Conservation (phyloP, 2,797 vertebrate genomes). For the Poecile montanus region DNA sequence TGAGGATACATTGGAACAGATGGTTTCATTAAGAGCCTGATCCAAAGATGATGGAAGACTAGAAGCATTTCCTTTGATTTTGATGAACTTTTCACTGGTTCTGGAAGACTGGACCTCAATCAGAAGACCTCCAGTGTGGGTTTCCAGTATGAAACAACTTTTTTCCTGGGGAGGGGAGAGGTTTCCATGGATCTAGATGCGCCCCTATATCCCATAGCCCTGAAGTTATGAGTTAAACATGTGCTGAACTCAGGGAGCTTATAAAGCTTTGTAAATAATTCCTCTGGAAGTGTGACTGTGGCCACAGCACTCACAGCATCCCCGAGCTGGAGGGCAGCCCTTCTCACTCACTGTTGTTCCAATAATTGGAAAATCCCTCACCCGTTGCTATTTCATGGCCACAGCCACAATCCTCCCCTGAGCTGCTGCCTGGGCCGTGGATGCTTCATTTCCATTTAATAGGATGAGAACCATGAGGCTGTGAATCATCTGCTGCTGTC, state of each 20-base stretch:
- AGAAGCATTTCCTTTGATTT: background rate
- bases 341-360: background rate
- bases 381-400: background rate
- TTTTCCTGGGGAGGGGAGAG: background rate
- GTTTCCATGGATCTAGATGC: background rate
- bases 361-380: conserved; percentile 60
- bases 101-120: background rate
- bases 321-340: background rate
- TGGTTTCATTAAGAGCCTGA: background rate
- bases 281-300: background rate
- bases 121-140: accelerated
- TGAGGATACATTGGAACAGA: background rate
- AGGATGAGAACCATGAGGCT: background rate
- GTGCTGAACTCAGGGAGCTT: background rate
- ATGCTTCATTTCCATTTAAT: conserved; percentile 52
- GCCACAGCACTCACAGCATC: background rate
- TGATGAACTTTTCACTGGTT: background rate
- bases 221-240: background rate
- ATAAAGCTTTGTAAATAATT: background rate
- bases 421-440: background rate
- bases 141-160: background rate
- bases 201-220: background rate
- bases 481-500: conserved; percentile 32
- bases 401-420: background rate
- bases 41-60: background rate